These are phyloP conservation scores for Parauchenoglanis punctatus DNA, from an alignment of 2,797 vertebrate genomes.

Conservation along the genomic window DNA sequence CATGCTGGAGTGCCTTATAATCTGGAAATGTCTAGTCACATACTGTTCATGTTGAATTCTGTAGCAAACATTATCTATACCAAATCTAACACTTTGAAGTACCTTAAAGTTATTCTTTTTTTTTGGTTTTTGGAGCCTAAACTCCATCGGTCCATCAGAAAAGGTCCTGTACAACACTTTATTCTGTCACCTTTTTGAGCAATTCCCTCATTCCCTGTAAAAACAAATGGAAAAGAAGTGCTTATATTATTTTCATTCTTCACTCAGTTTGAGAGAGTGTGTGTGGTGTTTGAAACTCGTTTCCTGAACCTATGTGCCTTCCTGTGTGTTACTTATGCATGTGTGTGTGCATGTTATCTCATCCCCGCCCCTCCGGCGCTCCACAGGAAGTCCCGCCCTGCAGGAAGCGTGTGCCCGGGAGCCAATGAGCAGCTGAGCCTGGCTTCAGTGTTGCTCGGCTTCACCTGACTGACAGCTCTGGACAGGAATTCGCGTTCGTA, in stretches of 20 bases:
- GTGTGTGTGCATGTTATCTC: constrained; percentile 60
- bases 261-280: background rate
- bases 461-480: constrained; percentile 70
- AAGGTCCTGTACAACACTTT: constrained; percentile 39
- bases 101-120: background rate
- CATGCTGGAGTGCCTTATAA: background rate
- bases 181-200: constrained; percentile 44
- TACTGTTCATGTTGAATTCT: background rate
- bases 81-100: background rate
- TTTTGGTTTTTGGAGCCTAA: constrained; percentile 50
- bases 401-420: constrained; percentile 63
- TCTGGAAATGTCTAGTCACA: background rate
- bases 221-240: constrained; percentile 66
- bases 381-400: constrained; percentile 72
- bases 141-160: constrained; percentile 27
- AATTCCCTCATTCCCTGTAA: constrained; percentile 36
- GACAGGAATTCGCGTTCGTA: constrained; percentile 79
- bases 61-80: background rate
- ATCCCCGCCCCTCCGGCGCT: constrained; percentile 68
- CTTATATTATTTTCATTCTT: constrained; percentile 59
- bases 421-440: constrained; percentile 71
- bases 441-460: constrained; percentile 81
- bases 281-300: constrained; percentile 2
- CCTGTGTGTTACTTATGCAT: background rate
- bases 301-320: background rate